phyloP scores from a whole-genome alignment of 1,140 invertebrate genomes.

The Penaeus japonicus region DNA sequence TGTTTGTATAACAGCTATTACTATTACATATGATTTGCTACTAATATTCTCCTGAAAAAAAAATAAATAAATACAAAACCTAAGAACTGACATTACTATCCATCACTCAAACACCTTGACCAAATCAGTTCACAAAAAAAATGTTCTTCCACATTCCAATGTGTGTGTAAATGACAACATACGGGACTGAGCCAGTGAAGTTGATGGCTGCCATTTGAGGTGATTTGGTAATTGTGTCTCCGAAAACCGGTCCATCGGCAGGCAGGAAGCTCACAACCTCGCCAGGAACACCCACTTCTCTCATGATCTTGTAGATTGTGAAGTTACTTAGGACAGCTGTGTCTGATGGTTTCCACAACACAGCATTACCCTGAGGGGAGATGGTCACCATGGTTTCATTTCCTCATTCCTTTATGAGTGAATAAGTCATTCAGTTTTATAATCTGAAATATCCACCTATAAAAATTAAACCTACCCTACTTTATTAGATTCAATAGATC shows the following conservation, averaged over 20 bases:
- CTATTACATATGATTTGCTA: too few relatives aligned
- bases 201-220: slow-evolving; percentile 92
- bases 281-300: slow-evolving; percentile 91
- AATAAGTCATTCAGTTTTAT: too few relatives aligned
- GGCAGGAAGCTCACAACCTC: slow-evolving; percentile 98
- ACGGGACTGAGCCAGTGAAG: slow-evolving; percentile 96
- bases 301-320: slow-evolving; percentile 90
- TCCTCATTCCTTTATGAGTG: neutral
- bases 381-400: neutral
- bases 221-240: slow-evolving; percentile 86
- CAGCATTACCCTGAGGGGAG: slow-evolving; percentile 82
- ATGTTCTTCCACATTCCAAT: neutral
- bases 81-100: too few relatives aligned
- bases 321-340: slow-evolving; percentile 97
- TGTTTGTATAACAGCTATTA: too few relatives aligned
- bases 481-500: neutral
- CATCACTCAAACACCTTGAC: too few relatives aligned
- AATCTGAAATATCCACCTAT: too few relatives aligned
- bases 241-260: slow-evolving; percentile 93
- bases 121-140: too few relatives aligned
- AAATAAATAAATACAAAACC: too few relatives aligned
- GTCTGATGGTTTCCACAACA: slow-evolving; percentile 98
- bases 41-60: too few relatives aligned
- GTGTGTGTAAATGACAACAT: slow-evolving; percentile 50
- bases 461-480: too few relatives aligned